A percentile compares a stretch with the other conserved stretches of the same genome.
Evolutionary conservation across 2,113 vertebrate species (phyloP).

Genomic region (Protomyctophum bolini): DNA sequence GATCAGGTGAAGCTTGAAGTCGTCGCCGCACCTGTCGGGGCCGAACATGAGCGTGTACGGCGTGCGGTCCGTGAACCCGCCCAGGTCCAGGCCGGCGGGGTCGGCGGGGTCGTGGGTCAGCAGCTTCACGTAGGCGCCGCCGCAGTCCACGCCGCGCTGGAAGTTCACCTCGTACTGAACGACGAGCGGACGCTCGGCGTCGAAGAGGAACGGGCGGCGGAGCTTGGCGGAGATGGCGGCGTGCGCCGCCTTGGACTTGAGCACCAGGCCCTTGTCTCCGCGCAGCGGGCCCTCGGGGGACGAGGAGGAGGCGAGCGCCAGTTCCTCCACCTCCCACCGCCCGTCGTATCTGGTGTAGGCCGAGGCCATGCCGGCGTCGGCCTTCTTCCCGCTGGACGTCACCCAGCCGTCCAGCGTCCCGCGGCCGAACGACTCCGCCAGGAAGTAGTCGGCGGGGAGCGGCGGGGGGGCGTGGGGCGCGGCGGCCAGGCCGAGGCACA

Average conservation of each 20-base stretch:
- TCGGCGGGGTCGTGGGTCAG: conserved; percentile 77
- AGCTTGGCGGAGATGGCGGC: conserved; percentile 86
- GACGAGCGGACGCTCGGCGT: conserved; percentile 84
- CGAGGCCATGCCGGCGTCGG: conserved; percentile 87
- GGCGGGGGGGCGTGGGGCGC: too few species aligned
- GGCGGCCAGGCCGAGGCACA: too few species aligned
- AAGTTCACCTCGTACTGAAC: conserved; percentile 93
- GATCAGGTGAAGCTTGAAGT: conserved; percentile 92
- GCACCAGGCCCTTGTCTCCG: conserved; percentile 88
- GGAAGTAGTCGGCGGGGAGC: too few species aligned
- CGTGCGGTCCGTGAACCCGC: conserved; percentile 90
- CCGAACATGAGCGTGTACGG: conserved; percentile 93
- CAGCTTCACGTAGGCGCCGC: conserved; percentile 89
- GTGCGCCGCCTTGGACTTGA: conserved; percentile 87
- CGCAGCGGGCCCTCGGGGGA: conserved; percentile 72
- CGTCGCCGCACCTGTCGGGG: conserved; percentile 91
- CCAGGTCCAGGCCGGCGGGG: conserved; percentile 76
- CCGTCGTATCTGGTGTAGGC: conserved; percentile 87
- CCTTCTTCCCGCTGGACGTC: conserved; percentile 88
- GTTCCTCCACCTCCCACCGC: conserved; percentile 90
- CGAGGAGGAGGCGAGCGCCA: conserved; percentile 68
- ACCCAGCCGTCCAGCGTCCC: conserved; percentile 79
- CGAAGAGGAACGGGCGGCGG: conserved; percentile 84
- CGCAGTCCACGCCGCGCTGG: conserved; percentile 90
- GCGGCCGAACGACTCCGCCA: too few species aligned